Percentiles rank a stretch among this genome's conserved stretches.
phyloP scores from a whole-genome alignment of 2,797 vertebrate species.

The Mycteria americana region DNA sequence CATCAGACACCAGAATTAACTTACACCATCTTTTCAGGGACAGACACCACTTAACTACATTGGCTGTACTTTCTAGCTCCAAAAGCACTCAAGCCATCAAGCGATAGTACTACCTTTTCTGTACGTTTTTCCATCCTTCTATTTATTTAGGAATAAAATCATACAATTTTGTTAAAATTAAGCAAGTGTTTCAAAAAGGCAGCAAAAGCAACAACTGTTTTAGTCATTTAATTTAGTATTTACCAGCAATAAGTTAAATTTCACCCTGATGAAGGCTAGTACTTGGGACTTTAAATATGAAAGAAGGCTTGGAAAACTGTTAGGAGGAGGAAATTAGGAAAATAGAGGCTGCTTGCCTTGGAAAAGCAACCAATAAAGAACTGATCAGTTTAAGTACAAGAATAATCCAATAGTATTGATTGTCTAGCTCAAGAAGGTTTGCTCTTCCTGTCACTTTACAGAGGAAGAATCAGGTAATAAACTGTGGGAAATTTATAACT shows the following conservation, averaged over 20 bases:
- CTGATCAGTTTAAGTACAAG: background rate
- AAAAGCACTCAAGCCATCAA: background rate
- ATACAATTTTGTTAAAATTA: background rate
- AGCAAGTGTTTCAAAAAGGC: background rate
- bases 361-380: background rate
- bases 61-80: background rate
- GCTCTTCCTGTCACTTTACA: background rate
- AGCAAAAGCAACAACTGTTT: background rate
- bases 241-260: background rate
- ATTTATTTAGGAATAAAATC: background rate
- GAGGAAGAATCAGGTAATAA: background rate
- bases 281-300: background rate
- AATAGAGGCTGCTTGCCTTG: background rate
- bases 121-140: background rate
- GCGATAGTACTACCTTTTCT: background rate
- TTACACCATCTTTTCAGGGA: background rate
- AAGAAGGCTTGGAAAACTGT: background rate
- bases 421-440: background rate
- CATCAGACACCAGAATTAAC: background rate
- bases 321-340: background rate
- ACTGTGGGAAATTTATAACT: background rate
- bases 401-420: background rate
- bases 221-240: background rate
- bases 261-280: rapidly evolving
- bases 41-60: background rate